phyloP scores from a whole-genome alignment of 23 tunicate genomes.

The Styela plicata region DNA sequence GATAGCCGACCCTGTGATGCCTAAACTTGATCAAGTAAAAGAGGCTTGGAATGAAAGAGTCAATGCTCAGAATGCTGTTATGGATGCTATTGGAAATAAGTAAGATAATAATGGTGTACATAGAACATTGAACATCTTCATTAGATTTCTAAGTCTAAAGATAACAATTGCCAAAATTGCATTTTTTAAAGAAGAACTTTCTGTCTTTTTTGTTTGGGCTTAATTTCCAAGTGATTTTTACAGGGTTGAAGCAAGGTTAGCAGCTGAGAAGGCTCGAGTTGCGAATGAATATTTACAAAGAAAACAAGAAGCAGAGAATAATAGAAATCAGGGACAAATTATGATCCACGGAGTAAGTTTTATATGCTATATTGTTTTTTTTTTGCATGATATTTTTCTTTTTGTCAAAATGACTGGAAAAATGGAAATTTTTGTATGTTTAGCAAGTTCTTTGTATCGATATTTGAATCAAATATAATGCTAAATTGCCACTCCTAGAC shows the following conservation, averaged over 20 bases:
- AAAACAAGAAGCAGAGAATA: constrained; percentile 49
- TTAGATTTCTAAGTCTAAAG: too few species aligned
- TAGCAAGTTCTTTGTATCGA: too few species aligned
- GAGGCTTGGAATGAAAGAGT: constrained; percentile 83
- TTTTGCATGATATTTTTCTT: too few species aligned
- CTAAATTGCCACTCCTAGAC: too few species aligned
- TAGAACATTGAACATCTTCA: too few species aligned
- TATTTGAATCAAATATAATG: too few species aligned
- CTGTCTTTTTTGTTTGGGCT: too few species aligned
- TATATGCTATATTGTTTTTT: too few species aligned
- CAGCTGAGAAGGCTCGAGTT: constrained; percentile 58
- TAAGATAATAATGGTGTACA: neutral
- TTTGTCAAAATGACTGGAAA: too few species aligned
- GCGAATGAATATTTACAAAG: constrained; percentile 62
- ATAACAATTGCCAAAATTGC: too few species aligned
- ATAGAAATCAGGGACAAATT: constrained; percentile 37
- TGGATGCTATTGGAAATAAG: constrained; percentile 66
- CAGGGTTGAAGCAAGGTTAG: constrained; percentile 57
- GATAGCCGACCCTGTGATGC: constrained; percentile 40
- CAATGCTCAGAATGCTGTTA: constrained; percentile 47
- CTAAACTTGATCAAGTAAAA: constrained; percentile 52
- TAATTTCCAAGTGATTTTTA: neutral
- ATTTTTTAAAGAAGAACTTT: too few species aligned
- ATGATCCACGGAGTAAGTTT: constrained; percentile 23
- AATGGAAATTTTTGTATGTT: too few species aligned